Evolutionary conservation across 1,140 invertebrate species (phyloP).

Genomic region (Leptopilina clavipes): DNA sequence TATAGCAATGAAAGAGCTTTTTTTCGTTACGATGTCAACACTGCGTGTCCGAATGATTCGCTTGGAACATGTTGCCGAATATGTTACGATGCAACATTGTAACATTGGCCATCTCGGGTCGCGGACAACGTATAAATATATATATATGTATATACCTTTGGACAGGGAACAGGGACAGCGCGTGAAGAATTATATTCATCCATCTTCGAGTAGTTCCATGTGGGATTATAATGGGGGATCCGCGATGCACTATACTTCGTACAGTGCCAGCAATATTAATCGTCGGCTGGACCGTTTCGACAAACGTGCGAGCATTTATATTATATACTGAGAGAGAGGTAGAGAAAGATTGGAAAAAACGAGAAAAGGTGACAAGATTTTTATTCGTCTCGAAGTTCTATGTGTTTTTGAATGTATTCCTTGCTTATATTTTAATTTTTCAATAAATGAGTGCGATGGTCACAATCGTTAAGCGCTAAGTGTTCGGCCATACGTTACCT

Average conservation of each 20-base stretch:
- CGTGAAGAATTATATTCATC: slow-evolving; percentile 59
- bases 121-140: background rate
- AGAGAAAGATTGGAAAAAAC: slow-evolving; percentile 14
- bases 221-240: slow-evolving; percentile 30
- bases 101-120: background rate
- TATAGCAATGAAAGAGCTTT: background rate
- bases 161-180: slow-evolving; percentile 39
- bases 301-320: background rate
- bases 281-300: background rate
- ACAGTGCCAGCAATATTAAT: slow-evolving; percentile 30
- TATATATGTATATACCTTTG: slow-evolving; percentile 4
- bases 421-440: too few species aligned
- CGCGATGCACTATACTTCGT: slow-evolving; percentile 22
- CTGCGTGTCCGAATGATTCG: slow-evolving; percentile 24
- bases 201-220: slow-evolving; percentile 49
- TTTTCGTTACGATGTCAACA: slow-evolving; percentile 19
- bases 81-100: slow-evolving; percentile 31
- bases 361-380: background rate
- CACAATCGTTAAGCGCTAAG: too few species aligned
- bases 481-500: too few species aligned
- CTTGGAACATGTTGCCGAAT: background rate
- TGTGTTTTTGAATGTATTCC: too few species aligned
- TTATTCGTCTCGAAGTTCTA: too few species aligned
- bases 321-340: background rate
- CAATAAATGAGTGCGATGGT: too few species aligned